A percentile compares a stretch with the other conserved stretches of the same genome.
These are phyloP conservation scores for Helicoverpa armigera DNA, from an alignment of 1,140 invertebrate species.

Conservation along the genomic window DNA sequence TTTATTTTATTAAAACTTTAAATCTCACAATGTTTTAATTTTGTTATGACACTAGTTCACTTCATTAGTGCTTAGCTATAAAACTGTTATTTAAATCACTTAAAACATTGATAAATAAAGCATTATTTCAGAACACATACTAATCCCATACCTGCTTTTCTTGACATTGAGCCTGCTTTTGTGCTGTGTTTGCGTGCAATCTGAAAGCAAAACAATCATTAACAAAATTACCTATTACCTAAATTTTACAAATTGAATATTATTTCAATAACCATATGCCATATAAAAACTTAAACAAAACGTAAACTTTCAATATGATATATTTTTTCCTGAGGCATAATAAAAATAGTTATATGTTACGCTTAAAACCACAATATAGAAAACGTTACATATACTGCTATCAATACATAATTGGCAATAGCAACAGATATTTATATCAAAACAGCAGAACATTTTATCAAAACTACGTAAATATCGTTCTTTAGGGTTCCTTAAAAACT, in stretches of 20 bases:
- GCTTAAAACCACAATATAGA: too few relatives aligned
- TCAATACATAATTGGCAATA: not conserved
- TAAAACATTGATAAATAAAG: too few relatives aligned
- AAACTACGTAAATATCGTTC: not conserved
- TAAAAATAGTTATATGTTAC: too few relatives aligned
- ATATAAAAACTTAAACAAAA: not conserved
- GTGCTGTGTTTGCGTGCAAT: not conserved
- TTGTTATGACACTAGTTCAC: too few relatives aligned
- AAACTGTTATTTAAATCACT: too few relatives aligned
- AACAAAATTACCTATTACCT: not conserved
- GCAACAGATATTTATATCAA: not conserved
- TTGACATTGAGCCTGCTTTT: not conserved
- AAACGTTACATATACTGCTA: too few relatives aligned
- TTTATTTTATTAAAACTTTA: too few relatives aligned
- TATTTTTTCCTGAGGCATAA: not conserved
- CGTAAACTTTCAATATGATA: not conserved
- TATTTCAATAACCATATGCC: slow-evolving; percentile 44
- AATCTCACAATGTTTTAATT: too few relatives aligned
- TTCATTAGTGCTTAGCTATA: too few relatives aligned
- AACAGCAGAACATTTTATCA: not conserved
- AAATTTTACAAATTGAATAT: not conserved
- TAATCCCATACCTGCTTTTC: not conserved
- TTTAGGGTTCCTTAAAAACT: not conserved
- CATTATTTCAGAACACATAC: not conserved
- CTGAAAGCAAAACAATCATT: slow-evolving; percentile 23